Evolutionary conservation across 2,888 invertebrate species (phyloP).

Genomic region (Spilarctia lutea): DNA sequence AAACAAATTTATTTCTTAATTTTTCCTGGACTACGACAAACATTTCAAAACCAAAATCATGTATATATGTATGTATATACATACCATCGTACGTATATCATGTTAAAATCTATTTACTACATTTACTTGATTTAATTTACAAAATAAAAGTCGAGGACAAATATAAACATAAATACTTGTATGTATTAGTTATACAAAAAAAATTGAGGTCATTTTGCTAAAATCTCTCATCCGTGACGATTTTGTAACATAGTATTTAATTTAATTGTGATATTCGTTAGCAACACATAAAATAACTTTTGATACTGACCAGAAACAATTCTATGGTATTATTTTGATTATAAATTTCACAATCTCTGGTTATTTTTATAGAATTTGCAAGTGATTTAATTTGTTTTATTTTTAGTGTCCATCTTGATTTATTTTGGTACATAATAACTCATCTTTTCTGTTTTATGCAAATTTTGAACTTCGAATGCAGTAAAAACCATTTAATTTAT

Average conservation of each 20-base stretch:
- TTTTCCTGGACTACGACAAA: too few relatives aligned
- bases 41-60: too few relatives aligned
- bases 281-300: conserved; percentile 11
- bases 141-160: not conserved
- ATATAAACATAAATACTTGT: not conserved
- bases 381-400: not conserved
- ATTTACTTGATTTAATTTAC: not conserved
- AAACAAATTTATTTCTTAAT: too few relatives aligned
- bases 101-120: too few relatives aligned
- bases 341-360: not conserved
- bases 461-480: not conserved
- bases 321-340: not conserved
- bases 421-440: too few relatives aligned
- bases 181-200: not conserved
- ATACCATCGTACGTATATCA: too few relatives aligned
- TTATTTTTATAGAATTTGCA: not conserved
- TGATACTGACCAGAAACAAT: not conserved
- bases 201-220: not conserved
- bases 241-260: not conserved
- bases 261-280: conserved; percentile 12
- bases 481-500: too few relatives aligned
- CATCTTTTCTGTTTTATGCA: not conserved
- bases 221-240: conserved; percentile 10
- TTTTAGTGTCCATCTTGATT: not conserved
- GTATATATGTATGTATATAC: too few relatives aligned